These are phyloP conservation scores for Trachythela sp. DNA, from an alignment of 64 coral and sea anemone species.

Conservation along the genomic window DNA sequence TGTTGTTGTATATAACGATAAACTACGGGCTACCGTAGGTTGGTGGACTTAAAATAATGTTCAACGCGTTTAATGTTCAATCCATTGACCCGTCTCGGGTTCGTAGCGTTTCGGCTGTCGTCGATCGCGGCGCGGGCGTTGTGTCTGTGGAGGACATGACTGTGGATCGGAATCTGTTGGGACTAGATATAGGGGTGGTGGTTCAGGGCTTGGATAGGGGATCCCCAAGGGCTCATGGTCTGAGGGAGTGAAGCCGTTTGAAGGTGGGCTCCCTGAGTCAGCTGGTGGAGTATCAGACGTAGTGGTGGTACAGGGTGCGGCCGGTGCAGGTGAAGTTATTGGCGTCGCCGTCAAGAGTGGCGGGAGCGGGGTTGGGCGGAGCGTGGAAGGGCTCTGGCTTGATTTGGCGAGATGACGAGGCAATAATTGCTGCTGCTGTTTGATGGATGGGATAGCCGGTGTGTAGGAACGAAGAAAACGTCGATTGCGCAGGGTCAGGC, in stretches of 20 bases:
- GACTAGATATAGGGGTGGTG: too few relatives aligned
- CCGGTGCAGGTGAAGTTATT: constrained; percentile 33
- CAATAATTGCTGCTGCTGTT: constrained; percentile 15
- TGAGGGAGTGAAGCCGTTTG: too few relatives aligned
- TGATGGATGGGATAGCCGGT: constrained; percentile 4
- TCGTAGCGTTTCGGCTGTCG: constrained; percentile 39
- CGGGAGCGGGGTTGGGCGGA: constrained; percentile 17
- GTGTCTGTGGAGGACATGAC: too few relatives aligned
- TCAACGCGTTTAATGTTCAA: constrained; percentile 19
- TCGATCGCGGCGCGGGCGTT: background rate
- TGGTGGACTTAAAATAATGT: background rate
- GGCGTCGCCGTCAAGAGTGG: constrained; percentile 11
- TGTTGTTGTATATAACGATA: too few relatives aligned
- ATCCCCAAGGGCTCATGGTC: too few relatives aligned
- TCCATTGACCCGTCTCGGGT: constrained; percentile 57
- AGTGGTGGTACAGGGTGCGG: constrained; percentile 34
- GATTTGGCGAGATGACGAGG: background rate
- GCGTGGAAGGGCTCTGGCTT: background rate
- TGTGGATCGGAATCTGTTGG: too few relatives aligned
- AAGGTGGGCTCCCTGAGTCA: too few relatives aligned
- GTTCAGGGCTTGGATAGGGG: too few relatives aligned
- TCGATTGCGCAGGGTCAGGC: constrained; percentile 1
- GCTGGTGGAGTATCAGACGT: too few relatives aligned
- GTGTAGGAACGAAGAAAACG: constrained; percentile 35
- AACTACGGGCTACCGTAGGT: too few relatives aligned